Evolutionary conservation across 2,797 vertebrate genomes (phyloP).

Genomic region (Poecile montanus): DNA sequence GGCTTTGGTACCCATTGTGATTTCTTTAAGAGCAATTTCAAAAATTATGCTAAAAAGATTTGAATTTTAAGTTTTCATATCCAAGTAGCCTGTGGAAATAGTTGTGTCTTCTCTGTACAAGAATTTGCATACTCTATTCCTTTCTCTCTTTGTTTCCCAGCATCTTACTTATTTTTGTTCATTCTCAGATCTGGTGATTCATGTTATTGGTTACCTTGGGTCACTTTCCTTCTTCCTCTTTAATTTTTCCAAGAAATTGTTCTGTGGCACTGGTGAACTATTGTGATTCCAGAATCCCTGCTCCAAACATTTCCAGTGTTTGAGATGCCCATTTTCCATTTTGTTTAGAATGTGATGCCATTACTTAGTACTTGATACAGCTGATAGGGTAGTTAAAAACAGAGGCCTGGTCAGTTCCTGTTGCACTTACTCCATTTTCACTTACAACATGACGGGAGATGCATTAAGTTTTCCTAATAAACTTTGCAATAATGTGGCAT

Average conservation of each 20-base stretch:
- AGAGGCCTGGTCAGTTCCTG: background rate
- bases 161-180: background rate
- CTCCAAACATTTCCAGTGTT: background rate
- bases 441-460: fast-evolving
- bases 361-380: background rate
- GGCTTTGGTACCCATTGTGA: background rate
- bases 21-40: background rate
- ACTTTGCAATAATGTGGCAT: background rate
- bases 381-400: background rate
- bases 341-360: background rate
- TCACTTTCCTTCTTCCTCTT: background rate
- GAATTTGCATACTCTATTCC: background rate
- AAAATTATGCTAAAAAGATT: background rate
- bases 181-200: background rate
- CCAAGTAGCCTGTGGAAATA: background rate
- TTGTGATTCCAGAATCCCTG: background rate
- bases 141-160: background rate
- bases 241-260: background rate
- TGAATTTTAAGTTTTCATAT: background rate
- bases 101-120: background rate
- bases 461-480: background rate
- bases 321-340: background rate
- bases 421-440: background rate
- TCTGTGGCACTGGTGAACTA: background rate
- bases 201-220: background rate